These are phyloP conservation scores for Sprattus sprattus DNA, from an alignment of 2,113 vertebrate genomes.

Conservation along the genomic window DNA sequence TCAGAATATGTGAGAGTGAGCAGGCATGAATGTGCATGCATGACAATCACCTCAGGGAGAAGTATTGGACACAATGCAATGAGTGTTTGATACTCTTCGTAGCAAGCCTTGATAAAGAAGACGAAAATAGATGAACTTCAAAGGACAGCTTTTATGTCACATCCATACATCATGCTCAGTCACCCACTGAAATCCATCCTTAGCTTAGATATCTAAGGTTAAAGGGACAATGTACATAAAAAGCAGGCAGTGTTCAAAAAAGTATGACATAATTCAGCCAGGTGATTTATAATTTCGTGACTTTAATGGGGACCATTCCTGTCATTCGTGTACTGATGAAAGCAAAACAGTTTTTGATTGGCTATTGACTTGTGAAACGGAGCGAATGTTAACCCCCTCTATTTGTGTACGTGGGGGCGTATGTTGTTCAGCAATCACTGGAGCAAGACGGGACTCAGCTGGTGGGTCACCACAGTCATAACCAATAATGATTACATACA, in stretches of 20 bases:
- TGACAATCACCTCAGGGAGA: background rate
- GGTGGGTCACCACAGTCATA: slow-evolving; percentile 74
- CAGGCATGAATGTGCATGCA: slow-evolving; percentile 12
- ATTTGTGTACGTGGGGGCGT: slow-evolving; percentile 36
- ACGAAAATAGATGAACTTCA: slow-evolving; percentile 16
- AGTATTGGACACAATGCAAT: background rate
- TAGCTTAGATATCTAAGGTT: background rate
- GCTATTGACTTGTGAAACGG: slow-evolving; percentile 54
- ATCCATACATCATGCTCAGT: background rate
- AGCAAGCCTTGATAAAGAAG: background rate
- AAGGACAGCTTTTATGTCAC: slow-evolving; percentile 12
- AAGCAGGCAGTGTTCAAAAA: background rate
- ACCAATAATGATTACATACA: slow-evolving; percentile 77
- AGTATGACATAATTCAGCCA: background rate
- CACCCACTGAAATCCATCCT: background rate
- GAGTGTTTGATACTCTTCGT: slow-evolving; percentile 3
- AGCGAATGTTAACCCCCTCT: slow-evolving; percentile 46
- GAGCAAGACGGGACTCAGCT: slow-evolving; percentile 78
- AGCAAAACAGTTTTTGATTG: slow-evolving; percentile 44
- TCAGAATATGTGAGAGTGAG: background rate
- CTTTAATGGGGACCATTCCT: slow-evolving; percentile 12
- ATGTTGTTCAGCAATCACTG: slow-evolving; percentile 65
- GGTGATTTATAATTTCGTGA: slow-evolving; percentile 13
- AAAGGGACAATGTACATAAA: background rate
- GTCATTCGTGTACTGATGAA: slow-evolving; percentile 19